Evolutionary conservation across 2,888 invertebrate genomes (phyloP).

Genomic region (Metellina segmentata): DNA sequence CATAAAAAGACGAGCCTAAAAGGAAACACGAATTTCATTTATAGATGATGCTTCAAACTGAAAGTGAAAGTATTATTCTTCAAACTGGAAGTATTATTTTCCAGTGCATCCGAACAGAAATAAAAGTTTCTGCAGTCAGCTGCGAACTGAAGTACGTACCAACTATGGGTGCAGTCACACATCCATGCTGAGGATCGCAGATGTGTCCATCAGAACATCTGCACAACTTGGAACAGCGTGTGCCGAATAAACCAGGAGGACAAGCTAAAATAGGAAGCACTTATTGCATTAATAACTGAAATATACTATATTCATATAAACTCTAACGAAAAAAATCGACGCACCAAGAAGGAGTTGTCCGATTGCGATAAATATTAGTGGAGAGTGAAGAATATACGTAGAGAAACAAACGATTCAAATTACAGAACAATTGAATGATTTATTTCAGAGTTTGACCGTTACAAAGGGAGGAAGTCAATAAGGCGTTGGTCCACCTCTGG

Average conservation of each 20-base stretch:
- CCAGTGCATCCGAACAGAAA: not conserved
- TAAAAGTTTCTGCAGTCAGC: not conserved
- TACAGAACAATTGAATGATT: too few relatives aligned
- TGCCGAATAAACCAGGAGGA: slow-evolving; percentile 28
- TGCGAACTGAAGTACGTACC: not conserved
- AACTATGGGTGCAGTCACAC: not conserved
- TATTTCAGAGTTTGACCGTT: too few relatives aligned
- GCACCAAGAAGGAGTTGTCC: too few relatives aligned
- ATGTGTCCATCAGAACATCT: not conserved
- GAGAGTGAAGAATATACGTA: too few relatives aligned
- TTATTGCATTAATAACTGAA: too few relatives aligned
- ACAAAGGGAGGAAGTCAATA: too few relatives aligned
- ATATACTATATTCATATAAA: too few relatives aligned
- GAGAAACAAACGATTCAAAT: too few relatives aligned
- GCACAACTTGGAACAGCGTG: slow-evolving; percentile 24
- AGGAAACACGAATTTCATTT: not conserved
- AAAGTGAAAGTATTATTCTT: not conserved
- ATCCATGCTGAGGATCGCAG: slow-evolving; percentile 33
- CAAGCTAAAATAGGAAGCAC: slow-evolving; percentile 2
- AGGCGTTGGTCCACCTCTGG: too few relatives aligned
- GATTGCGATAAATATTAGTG: too few relatives aligned
- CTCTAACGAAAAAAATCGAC: too few relatives aligned
- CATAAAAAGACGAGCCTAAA: not conserved
- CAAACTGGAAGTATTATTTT: not conserved
- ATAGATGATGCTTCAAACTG: not conserved